phyloP scores from a whole-genome alignment of 2,888 invertebrate genomes.

The Polydrusus tereticollis region DNA sequence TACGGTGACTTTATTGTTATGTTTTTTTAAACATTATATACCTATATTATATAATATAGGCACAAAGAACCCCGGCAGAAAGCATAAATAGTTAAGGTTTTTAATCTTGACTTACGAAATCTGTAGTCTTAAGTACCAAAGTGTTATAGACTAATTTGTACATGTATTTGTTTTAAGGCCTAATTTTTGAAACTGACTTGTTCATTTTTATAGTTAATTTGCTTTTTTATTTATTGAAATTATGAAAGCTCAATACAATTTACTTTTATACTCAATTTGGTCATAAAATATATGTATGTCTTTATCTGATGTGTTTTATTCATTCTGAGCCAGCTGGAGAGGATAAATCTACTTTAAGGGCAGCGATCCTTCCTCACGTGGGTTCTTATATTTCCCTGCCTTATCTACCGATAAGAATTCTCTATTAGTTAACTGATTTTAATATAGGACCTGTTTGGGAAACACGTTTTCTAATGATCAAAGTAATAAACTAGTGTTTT shows the following conservation, averaged over 20 bases:
- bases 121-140: slow-evolving; percentile 14
- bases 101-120: not conserved
- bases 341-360: not conserved
- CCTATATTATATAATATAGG: not conserved
- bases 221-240: slow-evolving; percentile 12
- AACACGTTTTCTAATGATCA: no score
- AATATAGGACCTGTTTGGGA: no score
- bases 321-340: not conserved
- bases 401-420: not conserved
- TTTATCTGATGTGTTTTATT: not conserved
- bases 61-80: slow-evolving; percentile 10
- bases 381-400: not conserved
- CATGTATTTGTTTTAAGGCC: slow-evolving; percentile 17
- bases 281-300: slow-evolving; percentile 4
- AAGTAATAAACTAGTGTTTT: no score
- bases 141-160: slow-evolving; percentile 9
- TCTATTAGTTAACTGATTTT: not conserved
- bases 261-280: slow-evolving; percentile 11
- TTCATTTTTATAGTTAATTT: slow-evolving; percentile 9
- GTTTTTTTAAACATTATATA: not conserved
- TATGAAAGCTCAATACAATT: slow-evolving; percentile 19
- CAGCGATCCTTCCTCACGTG: not conserved
- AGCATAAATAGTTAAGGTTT: not conserved
- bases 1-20: not conserved
- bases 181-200: slow-evolving; percentile 1